phyloP scores from a whole-genome alignment of 2,888 invertebrate genomes.

The Heliconius charithonia region DNA sequence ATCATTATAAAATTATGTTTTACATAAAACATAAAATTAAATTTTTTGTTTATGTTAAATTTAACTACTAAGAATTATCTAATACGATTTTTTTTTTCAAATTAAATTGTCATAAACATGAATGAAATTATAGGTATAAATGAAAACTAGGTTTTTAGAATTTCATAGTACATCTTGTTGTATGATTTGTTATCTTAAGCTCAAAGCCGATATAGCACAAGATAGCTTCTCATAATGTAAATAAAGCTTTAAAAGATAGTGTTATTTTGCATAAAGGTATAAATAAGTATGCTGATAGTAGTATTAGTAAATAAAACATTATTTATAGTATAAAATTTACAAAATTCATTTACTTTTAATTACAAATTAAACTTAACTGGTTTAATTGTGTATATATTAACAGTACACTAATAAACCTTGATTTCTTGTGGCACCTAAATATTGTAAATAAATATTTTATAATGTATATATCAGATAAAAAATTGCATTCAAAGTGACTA shows the following conservation, averaged over 20 bases:
- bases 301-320: neutral
- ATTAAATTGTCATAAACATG: neutral
- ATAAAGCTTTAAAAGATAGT: neutral
- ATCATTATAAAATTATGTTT: neutral
- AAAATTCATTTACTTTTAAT: neutral
- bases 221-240: slow-evolving; percentile 5
- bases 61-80: neutral
- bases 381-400: neutral
- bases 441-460: neutral
- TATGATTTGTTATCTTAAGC: slow-evolving; percentile 2
- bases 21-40: too few relatives aligned
- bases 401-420: neutral
- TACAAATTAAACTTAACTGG: neutral
- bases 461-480: neutral
- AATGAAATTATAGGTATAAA: neutral
- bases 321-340: neutral
- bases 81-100: neutral
- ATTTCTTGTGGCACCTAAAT: neutral
- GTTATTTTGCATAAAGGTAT: neutral
- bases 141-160: neutral
- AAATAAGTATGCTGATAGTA: slow-evolving; percentile 6
- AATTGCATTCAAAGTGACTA: too few relatives aligned
- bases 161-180: neutral
- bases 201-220: neutral
- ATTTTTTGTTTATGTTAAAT: too few relatives aligned